Evolutionary conservation across 1,140 invertebrate genomes (phyloP).

Genomic region (Pseudomyrmex concolor): DNA sequence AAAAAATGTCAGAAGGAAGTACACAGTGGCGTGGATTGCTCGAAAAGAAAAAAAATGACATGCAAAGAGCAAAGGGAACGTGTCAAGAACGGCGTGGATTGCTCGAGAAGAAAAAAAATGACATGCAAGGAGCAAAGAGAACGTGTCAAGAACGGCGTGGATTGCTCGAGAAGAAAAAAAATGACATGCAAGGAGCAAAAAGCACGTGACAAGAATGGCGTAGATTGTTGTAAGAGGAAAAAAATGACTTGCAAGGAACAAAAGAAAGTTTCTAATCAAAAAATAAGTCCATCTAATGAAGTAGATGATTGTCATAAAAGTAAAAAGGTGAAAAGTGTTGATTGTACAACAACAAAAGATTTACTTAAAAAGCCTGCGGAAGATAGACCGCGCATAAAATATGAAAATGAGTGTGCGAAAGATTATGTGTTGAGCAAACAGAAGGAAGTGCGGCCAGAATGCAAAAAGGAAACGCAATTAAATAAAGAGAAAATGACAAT

Average conservation of each 20-base stretch:
- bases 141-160: neutral
- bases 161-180: conserved; percentile 15
- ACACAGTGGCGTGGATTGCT: conserved; percentile 25
- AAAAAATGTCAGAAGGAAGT: neutral
- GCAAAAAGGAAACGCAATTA: neutral
- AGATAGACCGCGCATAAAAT: no score
- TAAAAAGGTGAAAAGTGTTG: conserved; percentile 5
- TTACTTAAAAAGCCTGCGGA: neutral
- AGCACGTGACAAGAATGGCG: neutral
- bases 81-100: conserved; percentile 1
- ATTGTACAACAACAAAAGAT: conserved; percentile 37
- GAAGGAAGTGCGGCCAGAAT: neutral
- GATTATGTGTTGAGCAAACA: no score
- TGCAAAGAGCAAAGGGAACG: no score
- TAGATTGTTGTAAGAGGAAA: neutral
- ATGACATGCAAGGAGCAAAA: neutral
- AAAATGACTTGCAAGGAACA: neutral
- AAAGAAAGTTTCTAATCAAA: neutral
- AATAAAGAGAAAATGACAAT: no score
- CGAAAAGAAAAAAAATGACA: neutral
- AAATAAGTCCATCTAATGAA: neutral
- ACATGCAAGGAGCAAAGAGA: no score
- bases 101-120: neutral
- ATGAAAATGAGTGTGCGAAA: no score
- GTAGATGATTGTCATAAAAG: neutral